Percentiles rank a stretch among this genome's conserved stretches.
phyloP scores from a whole-genome alignment of 2,888 invertebrate genomes.

The Eilema caniola region DNA sequence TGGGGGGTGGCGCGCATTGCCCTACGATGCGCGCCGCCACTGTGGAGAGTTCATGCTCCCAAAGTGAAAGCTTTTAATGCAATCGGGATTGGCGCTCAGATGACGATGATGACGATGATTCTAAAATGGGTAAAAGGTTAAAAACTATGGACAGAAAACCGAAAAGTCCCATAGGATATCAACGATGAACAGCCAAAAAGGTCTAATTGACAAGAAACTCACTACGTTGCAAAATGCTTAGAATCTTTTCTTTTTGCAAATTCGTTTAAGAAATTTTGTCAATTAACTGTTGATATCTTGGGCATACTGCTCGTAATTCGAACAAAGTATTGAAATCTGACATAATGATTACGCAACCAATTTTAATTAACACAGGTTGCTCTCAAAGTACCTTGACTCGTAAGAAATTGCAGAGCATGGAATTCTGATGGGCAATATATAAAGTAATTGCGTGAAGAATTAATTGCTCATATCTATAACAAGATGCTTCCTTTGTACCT shows the following conservation, averaged over 20 bases:
- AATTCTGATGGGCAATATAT: neutral
- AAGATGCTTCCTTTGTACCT: neutral
- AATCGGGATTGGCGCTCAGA: neutral
- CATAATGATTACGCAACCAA: neutral
- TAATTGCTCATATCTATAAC: conserved; percentile 4
- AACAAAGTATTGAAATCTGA: neutral
- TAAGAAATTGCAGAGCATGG: neutral
- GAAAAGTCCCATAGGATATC: neutral
- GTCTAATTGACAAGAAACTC: neutral
- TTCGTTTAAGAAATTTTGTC: too few relatives aligned
- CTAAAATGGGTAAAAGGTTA: neutral
- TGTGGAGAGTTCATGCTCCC: too few relatives aligned
- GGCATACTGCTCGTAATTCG: neutral
- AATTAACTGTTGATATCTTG: neutral
- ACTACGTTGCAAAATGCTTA: neutral
- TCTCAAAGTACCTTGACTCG: neutral
- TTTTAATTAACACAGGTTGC: neutral
- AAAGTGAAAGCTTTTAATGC: neutral
- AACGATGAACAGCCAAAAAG: neutral
- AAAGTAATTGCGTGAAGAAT: conserved; percentile 1
- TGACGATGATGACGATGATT: neutral
- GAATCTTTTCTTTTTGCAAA: neutral
- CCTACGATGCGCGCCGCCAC: too few relatives aligned
- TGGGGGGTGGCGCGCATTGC: too few relatives aligned
- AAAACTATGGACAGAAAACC: neutral